These are phyloP conservation scores for Prochilodus magdalenae DNA, from an alignment of 2,113 vertebrate species.

Conservation along the genomic window DNA sequence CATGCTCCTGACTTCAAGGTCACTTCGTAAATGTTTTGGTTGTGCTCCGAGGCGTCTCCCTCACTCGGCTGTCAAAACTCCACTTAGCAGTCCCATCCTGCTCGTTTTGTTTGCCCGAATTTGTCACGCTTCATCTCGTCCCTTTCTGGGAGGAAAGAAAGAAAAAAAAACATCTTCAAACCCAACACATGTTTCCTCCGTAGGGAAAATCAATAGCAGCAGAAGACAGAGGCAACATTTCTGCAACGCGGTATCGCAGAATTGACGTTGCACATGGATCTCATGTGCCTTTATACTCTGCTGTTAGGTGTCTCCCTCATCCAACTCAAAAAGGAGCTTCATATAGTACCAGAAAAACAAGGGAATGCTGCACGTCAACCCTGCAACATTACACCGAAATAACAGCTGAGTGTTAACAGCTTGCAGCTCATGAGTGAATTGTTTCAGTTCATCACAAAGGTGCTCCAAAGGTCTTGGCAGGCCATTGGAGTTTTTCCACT, in stretches of 20 bases:
- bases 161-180: neutral
- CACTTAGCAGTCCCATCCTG: constrained; percentile 26
- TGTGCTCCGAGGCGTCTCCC: constrained; percentile 29
- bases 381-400: no score
- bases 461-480: no score
- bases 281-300: neutral
- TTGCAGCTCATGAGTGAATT: no score
- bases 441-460: no score
- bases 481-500: no score
- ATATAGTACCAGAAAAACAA: no score
- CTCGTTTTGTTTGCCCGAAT: constrained; percentile 41
- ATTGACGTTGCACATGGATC: neutral
- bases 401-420: no score
- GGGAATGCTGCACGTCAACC: no score
- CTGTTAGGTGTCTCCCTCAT: neutral
- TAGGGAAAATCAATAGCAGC: constrained; percentile 41
- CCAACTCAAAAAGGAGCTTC: no score
- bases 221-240: constrained; percentile 4
- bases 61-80: constrained; percentile 40
- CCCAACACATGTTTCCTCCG: constrained; percentile 8
- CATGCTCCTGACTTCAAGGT: constrained; percentile 44
- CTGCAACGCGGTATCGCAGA: neutral
- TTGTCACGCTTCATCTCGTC: constrained; percentile 31
- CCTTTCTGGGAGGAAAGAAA: neutral
- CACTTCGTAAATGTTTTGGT: constrained; percentile 38